Base-by-base conservation (phyloP, 2,797 vertebrate species). In the Hafferia zeledoni region DNA sequence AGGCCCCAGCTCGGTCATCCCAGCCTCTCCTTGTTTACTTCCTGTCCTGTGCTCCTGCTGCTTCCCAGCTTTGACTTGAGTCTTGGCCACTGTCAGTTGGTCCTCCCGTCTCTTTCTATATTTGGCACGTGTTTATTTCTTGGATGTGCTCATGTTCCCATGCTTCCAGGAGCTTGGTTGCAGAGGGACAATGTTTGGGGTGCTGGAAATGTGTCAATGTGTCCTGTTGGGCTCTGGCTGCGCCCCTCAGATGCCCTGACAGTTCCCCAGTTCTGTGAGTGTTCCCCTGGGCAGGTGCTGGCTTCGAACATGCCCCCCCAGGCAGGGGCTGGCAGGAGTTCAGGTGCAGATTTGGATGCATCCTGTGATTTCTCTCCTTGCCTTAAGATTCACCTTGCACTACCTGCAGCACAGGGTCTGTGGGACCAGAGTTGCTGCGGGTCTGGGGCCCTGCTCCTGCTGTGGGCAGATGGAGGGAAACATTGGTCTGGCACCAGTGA, bases 71-170 rank as follows among this genome's bases (percentile, higher is more conserved):
- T 59, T 67, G 77, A 8, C 74, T 57, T 9, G 1, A 39, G 61
- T 14, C 93, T 18, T 59, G 57, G 44, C 57, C 18, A 0, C 65
- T 91, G 10, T 75, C 60, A 18, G 25, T 9, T 31, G 18, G 3
- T 23, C 3, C 27, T 53, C 35, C 9, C 1, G 1, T 68, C 81
- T 50, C 17, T 39, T 25, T 43, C 79, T 75, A 13, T 46, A 41
- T 76, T 67, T 75, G 79, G 70, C 65, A 4, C 11, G 0, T 63
- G 8, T 75, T 87, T 87, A 11, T 67, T 50, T 46, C 65, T 46
- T 16, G 2, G 31, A 15, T 20, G 23, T 39, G 37, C 55, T 60
- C 0, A 0, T 8, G 64, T 49, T 74, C 59, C 50, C 1, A 3
- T 33, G 57, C 47, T 68, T 12, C 30, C 53, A 6, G 6, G 52